These are phyloP conservation scores for Volucella bombylans DNA, from an alignment of 2,888 invertebrate genomes.

Conservation along the genomic window DNA sequence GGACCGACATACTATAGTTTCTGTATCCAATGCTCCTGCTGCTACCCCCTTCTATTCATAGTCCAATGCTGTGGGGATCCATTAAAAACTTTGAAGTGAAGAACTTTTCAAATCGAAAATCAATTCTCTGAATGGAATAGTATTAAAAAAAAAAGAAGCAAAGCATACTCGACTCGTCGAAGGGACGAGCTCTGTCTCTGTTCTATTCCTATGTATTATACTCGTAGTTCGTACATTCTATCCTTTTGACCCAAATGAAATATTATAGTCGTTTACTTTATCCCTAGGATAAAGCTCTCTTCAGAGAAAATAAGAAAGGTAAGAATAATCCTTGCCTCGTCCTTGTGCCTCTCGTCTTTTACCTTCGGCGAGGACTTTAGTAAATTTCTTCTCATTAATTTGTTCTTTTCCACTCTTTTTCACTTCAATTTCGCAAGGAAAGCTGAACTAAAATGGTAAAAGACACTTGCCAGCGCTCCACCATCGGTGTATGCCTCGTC, in stretches of 20 bases:
- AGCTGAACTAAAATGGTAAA: not conserved
- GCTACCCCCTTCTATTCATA: too few species aligned
- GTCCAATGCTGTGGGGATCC: constrained; percentile 43
- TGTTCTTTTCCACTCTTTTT: constrained; percentile 66
- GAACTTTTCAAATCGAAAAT: constrained; percentile 73
- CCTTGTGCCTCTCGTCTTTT: constrained; percentile 6
- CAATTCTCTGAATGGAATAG: constrained; percentile 67
- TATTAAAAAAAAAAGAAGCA: constrained; percentile 16
- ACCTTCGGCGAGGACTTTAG: constrained; percentile 47
- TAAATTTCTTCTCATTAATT: constrained; percentile 73
- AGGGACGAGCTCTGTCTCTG: constrained; percentile 35
- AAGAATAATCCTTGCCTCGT: constrained; percentile 51
- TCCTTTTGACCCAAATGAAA: constrained; percentile 71
- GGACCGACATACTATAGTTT: too few species aligned
- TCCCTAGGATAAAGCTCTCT: constrained; percentile 59
- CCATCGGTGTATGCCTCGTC: too few species aligned
- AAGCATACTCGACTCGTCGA: not conserved
- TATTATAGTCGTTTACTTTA: constrained; percentile 68
- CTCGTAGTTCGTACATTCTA: constrained; percentile 12
- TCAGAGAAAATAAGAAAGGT: constrained; percentile 33
- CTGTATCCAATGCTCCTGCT: too few species aligned
- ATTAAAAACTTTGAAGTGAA: constrained; percentile 68
- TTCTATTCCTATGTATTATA: not conserved
- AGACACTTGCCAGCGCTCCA: constrained; percentile 19
- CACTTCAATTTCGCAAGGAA: constrained; percentile 50